These are phyloP conservation scores for Philereme vetulata DNA, from an alignment of 2,888 invertebrate genomes.

Conservation along the genomic window DNA sequence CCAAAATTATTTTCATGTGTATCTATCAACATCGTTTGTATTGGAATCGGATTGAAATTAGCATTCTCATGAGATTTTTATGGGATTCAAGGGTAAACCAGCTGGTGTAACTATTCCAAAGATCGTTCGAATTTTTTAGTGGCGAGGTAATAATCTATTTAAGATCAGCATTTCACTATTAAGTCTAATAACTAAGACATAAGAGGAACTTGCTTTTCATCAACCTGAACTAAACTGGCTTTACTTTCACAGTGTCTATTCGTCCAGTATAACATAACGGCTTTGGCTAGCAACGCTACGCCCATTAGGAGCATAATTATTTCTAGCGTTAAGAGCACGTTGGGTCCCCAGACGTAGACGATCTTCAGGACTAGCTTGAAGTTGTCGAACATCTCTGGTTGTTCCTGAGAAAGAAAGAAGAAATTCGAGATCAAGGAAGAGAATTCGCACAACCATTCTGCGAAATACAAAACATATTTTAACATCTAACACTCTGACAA, in stretches of 20 bases:
- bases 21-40: too few relatives aligned
- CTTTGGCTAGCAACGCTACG: slow-evolving; percentile 40
- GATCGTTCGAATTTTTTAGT: too few relatives aligned
- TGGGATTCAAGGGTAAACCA: too few relatives aligned
- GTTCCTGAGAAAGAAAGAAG: slow-evolving; percentile 50
- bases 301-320: slow-evolving; percentile 43
- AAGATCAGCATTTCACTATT: too few relatives aligned
- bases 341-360: slow-evolving; percentile 52
- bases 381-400: slow-evolving; percentile 53
- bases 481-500: too few relatives aligned
- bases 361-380: slow-evolving; percentile 46
- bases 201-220: slow-evolving; percentile 37
- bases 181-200: slow-evolving; percentile 21
- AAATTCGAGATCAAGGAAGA: background rate
- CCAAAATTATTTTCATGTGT: too few relatives aligned
- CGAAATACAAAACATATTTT: too few relatives aligned
- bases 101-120: too few relatives aligned
- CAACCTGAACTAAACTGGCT: slow-evolving; percentile 13
- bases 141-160: too few relatives aligned
- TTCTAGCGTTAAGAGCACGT: slow-evolving; percentile 43
- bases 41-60: too few relatives aligned
- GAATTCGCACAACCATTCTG: too few relatives aligned
- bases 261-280: slow-evolving; percentile 29
- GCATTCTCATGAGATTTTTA: too few relatives aligned
- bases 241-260: slow-evolving; percentile 16